Base-by-base conservation (phyloP, 1,140 invertebrate genomes). In the Oncopodura yosiiana region DNA sequence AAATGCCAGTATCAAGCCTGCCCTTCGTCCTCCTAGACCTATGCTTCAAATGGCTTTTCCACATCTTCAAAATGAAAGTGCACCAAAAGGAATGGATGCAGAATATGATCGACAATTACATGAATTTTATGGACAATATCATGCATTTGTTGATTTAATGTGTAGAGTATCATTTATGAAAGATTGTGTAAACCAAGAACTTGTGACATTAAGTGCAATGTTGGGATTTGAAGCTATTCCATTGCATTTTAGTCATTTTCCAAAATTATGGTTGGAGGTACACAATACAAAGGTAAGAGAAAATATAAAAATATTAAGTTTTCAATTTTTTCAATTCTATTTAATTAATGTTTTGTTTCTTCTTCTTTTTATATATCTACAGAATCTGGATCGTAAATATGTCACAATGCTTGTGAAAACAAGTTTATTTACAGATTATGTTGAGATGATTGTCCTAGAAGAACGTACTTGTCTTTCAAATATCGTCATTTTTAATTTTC, bases 31-130 rank as follows among this genome's bases (percentile, higher is more conserved):
- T 12, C 78, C 84, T 0, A 69, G 86, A 34, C 86, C 87, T 1
- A 86, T 88, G 80, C 82, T 91, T 11, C 86, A 90, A 69, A 90
- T 92, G 86, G 81, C 84, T 36, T 80, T 90, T 14, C 83, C 85
- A 9, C 78, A 83, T 53, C 81, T 78, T 61, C 80, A 84, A 64
- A 65, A 87, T 51, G 82, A 84, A 71, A 73, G 81, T 57, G 70
- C 80, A 65, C 77, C 9, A 23, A 18, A 78, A 69, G 86, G 85
- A 16, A 72, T 81, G 12, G 86, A 90, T 73, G 77, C 80, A 8
- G 82, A 84, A 18, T 90, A 89, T 66, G 86, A 91, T 64, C 74
- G 75, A 41, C 81, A 82, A 3, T 69, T 91, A 18, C 73, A 81
- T 27, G 81, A 83, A 43, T 90, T 86, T 68, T 91, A 84, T 67